These are phyloP conservation scores for Papilio protenor DNA, from an alignment of 2,888 invertebrate species.

Conservation along the genomic window DNA sequence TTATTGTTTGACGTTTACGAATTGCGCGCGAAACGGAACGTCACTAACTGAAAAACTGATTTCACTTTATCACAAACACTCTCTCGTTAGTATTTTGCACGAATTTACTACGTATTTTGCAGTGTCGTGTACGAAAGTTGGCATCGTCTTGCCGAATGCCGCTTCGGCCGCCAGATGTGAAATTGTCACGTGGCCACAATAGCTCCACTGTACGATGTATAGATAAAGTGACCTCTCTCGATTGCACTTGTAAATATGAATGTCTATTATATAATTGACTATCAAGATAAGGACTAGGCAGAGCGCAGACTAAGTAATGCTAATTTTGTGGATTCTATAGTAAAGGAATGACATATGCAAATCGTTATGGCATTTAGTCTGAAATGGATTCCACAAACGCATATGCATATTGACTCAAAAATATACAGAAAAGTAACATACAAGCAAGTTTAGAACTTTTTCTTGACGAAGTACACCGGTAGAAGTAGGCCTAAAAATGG, in stretches of 20 bases:
- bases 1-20: slow-evolving; percentile 21
- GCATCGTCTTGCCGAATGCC: slow-evolving; percentile 62
- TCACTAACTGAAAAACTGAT: slow-evolving; percentile 42
- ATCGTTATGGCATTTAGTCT: no score
- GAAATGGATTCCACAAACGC: no score
- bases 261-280: background rate
- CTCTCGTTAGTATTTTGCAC: slow-evolving; percentile 47
- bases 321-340: background rate
- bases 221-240: slow-evolving; percentile 46
- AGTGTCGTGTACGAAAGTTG: slow-evolving; percentile 66
- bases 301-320: background rate
- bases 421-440: background rate
- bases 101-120: slow-evolving; percentile 38
- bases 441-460: background rate
- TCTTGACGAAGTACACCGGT: background rate
- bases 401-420: background rate
- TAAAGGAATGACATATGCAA: background rate
- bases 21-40: slow-evolving; percentile 45
- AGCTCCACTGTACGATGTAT: slow-evolving; percentile 52
- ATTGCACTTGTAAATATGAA: slow-evolving; percentile 27
- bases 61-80: slow-evolving; percentile 45
- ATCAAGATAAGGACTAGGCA: background rate
- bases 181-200: slow-evolving; percentile 67
- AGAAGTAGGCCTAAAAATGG: no score
- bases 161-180: slow-evolving; percentile 56